Evolutionary conservation across 2,888 invertebrate genomes (phyloP), one percentile per base, ranked within the genome.

Genomic region (Heteropelma amictum): DNA sequence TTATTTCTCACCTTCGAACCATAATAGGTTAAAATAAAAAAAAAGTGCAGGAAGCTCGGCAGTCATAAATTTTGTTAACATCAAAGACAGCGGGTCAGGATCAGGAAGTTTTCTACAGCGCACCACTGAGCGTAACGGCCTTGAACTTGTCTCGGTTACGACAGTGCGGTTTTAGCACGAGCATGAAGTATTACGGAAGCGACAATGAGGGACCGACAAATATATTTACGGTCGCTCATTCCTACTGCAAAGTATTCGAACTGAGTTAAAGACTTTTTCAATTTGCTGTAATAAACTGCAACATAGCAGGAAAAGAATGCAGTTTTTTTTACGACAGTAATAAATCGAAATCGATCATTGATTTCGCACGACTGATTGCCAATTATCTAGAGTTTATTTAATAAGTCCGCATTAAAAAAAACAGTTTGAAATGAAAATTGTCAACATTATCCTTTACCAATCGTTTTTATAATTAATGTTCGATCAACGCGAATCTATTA

Each of bases 101-200:
- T 80, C 73, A 79, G 75, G 77, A 78, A 81, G 76, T 77, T 60
- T 68, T 58, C 70, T 74, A 64, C 76, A 77, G 56, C 77, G 80
- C 78, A 73, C 77, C 70, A 56, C 70, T 38, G 71, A 81, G 81
- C 83, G 72, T 80, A 80, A 80, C 81, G 78, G 70, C 84, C 84
- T 81, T 84, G 83, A 84, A 84, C 84, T 84, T 86, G 83, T 47
- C 53, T 28, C 38, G 60, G 58, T 76, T 74, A 60, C 67, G 63
- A 76, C 53, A 68, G 49, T 38, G 51, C 23, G 58, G 8, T 51
- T 33, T 70, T 54, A 61, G 17, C 54, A 54, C 33, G 23, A 53
- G 28, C 53, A 12, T 28, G 51, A 61, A 53, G 40, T 33, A 26
- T 14, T 26, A 8, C 38, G 38, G 14, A 23, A 14, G 19, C 21